Conservation (phyloP, 2,797 vertebrate species). For the Danio tinwini region DNA sequence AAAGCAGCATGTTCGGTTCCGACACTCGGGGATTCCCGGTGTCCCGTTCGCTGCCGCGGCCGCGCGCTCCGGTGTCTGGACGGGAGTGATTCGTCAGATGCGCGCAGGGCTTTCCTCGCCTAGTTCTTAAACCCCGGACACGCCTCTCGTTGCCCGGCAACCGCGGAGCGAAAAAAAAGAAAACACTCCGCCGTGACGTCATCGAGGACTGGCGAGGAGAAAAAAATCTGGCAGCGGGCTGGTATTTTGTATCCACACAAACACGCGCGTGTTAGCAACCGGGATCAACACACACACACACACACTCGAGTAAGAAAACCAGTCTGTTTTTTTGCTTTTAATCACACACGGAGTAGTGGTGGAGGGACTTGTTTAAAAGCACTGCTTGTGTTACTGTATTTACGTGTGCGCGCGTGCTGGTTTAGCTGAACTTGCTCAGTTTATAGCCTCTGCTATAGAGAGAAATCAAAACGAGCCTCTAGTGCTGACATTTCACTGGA, state of each 20-base stretch:
- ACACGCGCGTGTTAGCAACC: constrained; percentile 47
- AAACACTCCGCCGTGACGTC: constrained; percentile 65
- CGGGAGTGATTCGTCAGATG: constrained; percentile 55
- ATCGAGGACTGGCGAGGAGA: constrained; percentile 42
- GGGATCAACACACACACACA: not conserved
- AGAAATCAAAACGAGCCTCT: too few relatives aligned
- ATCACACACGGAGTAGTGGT: not conserved
- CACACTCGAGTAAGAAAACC: not conserved
- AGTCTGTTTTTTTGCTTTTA: not conserved
- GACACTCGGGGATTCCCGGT: constrained; percentile 67
- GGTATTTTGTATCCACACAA: constrained; percentile 73
- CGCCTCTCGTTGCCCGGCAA: constrained; percentile 76
- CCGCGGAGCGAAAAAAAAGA: constrained; percentile 52
- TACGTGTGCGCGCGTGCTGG: constrained; percentile 71
- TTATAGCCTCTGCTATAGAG: too few relatives aligned
- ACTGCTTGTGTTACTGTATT: constrained; percentile 46
- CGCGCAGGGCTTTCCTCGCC: constrained; percentile 70
- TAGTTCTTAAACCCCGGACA: constrained; percentile 81
- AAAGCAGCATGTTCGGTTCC: not conserved
- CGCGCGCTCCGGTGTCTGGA: constrained; percentile 42
- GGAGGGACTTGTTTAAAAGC: not conserved
- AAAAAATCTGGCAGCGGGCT: constrained; percentile 55
- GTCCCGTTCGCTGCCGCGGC: constrained; percentile 37
- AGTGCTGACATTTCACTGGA: too few relatives aligned
- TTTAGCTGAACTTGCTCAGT: constrained; percentile 27